Percentiles rank a stretch among this genome's conserved stretches.
Conservation (phyloP, 2,888 invertebrate genomes). For the Heliconius charithonia region DNA sequence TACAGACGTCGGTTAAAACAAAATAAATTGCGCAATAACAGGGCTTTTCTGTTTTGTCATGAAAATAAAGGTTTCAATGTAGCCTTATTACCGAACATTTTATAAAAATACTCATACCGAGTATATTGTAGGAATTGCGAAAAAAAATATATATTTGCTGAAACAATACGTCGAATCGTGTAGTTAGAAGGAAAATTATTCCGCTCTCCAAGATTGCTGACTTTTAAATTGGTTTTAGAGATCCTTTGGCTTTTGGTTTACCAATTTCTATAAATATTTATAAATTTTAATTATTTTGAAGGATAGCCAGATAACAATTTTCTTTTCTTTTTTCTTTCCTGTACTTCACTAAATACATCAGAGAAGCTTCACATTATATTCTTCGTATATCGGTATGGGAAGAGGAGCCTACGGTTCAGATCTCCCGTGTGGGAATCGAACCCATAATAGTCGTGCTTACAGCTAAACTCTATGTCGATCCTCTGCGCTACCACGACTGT, state of each 20-base stretch:
- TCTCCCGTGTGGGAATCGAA: no score
- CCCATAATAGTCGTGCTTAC: no score
- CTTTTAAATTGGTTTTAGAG: not conserved
- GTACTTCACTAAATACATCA: no score
- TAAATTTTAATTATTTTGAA: no score
- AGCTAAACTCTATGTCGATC: no score
- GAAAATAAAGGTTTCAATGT: not conserved
- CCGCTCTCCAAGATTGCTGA: constrained; percentile 14
- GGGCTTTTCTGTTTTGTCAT: not conserved
- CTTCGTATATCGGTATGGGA: no score
- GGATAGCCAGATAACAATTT: no score
- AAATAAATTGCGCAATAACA: not conserved
- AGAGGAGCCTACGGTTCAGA: no score
- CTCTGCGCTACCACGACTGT: no score
- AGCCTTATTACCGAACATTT: constrained; percentile 13
- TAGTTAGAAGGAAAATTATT: constrained; percentile 17
- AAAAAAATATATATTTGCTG: constrained; percentile 21
- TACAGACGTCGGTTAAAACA: no score
- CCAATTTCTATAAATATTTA: not conserved
- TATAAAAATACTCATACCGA: not conserved
- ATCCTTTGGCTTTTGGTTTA: not conserved
- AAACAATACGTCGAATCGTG: constrained; percentile 20
- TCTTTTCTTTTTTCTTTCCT: no score
- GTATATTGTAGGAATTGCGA: not conserved
- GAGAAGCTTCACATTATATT: no score